phyloP scores from a whole-genome alignment of 2,888 invertebrate genomes.

The Epirrhoe tristata region DNA sequence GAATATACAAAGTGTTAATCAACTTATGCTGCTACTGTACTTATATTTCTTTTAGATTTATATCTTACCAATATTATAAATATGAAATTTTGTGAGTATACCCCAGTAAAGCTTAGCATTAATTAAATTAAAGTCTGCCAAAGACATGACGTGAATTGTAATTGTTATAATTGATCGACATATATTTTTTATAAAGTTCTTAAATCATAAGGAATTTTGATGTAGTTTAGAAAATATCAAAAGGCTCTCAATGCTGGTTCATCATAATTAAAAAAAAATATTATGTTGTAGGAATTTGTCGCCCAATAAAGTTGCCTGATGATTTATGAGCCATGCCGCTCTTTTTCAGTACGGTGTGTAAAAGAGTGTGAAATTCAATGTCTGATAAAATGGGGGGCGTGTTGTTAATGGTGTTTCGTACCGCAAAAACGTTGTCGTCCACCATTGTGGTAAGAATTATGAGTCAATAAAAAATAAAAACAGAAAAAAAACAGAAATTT shows the following conservation, averaged over 20 bases:
- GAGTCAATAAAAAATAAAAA: background rate
- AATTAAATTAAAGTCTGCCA: too few relatives aligned
- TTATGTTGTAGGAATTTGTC: background rate
- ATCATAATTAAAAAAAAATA: background rate
- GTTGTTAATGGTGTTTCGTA: conserved; percentile 7
- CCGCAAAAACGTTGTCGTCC: background rate
- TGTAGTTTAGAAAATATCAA: too few relatives aligned
- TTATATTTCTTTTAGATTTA: too few relatives aligned
- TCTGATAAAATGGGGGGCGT: conserved; percentile 10
- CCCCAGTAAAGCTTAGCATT: too few relatives aligned
- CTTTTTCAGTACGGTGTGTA: conserved; percentile 11
- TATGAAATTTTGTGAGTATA: too few relatives aligned
- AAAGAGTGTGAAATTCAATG: conserved; percentile 19
- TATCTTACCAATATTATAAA: too few relatives aligned
- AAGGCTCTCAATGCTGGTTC: background rate
- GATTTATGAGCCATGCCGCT: conserved; percentile 6
- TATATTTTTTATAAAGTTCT: too few relatives aligned
- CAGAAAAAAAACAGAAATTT: background rate
- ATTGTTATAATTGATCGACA: too few relatives aligned
- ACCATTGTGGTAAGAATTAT: background rate
- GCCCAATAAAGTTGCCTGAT: background rate
- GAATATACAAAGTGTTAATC: too few relatives aligned
- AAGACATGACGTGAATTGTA: too few relatives aligned
- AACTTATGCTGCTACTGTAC: too few relatives aligned
- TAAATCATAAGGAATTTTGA: too few relatives aligned